These are phyloP conservation scores for Halichondria panicea DNA, from an alignment of 37 sponge, comb jelly and placozoan genomes.

Conservation along the genomic window DNA sequence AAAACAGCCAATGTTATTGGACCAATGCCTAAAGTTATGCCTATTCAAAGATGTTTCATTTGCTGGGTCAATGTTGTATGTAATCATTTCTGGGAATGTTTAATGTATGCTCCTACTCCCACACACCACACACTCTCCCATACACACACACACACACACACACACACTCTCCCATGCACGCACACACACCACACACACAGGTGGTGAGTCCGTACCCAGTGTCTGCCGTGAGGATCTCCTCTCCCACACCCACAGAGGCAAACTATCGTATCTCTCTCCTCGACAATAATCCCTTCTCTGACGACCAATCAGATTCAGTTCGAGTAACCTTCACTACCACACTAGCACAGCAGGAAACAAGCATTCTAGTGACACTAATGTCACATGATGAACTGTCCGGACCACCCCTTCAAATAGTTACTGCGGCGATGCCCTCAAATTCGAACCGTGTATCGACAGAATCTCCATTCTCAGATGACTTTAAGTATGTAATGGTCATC, in stretches of 20 bases:
- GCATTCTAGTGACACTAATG: slow-evolving; percentile 15
- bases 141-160: too few species aligned
- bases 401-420: not conserved
- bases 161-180: too few species aligned
- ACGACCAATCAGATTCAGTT: too few species aligned
- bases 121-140: too few species aligned
- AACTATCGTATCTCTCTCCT: slow-evolving; percentile 39
- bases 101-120: too few species aligned
- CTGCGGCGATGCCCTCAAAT: not conserved
- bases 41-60: too few species aligned
- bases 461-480: not conserved
- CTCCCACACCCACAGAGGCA: slow-evolving; percentile 3
- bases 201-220: slow-evolving; percentile 36
- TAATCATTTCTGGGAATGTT: too few species aligned
- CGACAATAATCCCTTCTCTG: slow-evolving; percentile 30
- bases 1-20: too few species aligned
- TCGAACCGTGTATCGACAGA: not conserved
- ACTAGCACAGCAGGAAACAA: slow-evolving; percentile 38
- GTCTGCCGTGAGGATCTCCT: not conserved
- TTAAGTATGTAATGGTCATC: not conserved
- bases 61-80: too few species aligned
- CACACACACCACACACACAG: slow-evolving; percentile 24
- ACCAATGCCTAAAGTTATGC: too few species aligned
- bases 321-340: slow-evolving; percentile 22
- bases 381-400: not conserved